Percentiles rank a stretch among this genome's conserved stretches.
Evolutionary conservation across 2,888 invertebrate species (phyloP).

Genomic region (Dryobotodes eremita): DNA sequence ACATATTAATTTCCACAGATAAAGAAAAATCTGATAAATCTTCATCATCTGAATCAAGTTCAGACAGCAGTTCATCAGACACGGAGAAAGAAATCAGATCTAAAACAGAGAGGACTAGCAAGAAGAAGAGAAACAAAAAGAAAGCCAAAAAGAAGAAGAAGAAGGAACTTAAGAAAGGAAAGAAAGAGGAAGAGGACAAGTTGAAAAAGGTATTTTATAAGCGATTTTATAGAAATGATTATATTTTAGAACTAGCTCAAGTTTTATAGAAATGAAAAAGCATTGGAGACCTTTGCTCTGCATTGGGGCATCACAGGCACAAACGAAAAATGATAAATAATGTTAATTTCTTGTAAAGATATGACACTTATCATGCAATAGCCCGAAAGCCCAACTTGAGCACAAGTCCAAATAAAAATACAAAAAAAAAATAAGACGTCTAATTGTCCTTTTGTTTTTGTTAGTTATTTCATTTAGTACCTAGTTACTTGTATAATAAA

Average conservation of each 20-base stretch:
- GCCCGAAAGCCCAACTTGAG: not conserved
- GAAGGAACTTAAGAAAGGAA: constrained; percentile 85
- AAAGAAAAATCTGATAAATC: constrained; percentile 75
- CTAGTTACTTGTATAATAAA: too few relatives aligned
- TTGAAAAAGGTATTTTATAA: constrained; percentile 85
- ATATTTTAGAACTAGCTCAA: not conserved
- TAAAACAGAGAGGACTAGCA: constrained; percentile 88
- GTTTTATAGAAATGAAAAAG: not conserved
- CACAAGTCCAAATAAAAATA: not conserved
- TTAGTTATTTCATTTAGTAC: too few relatives aligned
- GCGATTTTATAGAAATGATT: not conserved
- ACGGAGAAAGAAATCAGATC: constrained; percentile 82
- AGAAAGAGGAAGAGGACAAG: constrained; percentile 89
- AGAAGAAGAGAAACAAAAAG: constrained; percentile 89
- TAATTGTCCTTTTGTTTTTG: too few relatives aligned
- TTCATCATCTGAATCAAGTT: constrained; percentile 80
- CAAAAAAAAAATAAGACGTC: too few relatives aligned
- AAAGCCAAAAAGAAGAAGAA: constrained; percentile 87
- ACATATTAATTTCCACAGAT: constrained; percentile 43
- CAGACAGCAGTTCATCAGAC: constrained; percentile 84
- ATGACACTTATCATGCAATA: not conserved
- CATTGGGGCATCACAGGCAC: not conserved
- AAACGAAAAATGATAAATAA: not conserved
- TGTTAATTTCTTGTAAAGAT: not conserved
- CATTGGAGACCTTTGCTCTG: not conserved